Evolutionary conservation across 1,140 invertebrate species (phyloP).

Genomic region (Scaptomyza pallida): DNA sequence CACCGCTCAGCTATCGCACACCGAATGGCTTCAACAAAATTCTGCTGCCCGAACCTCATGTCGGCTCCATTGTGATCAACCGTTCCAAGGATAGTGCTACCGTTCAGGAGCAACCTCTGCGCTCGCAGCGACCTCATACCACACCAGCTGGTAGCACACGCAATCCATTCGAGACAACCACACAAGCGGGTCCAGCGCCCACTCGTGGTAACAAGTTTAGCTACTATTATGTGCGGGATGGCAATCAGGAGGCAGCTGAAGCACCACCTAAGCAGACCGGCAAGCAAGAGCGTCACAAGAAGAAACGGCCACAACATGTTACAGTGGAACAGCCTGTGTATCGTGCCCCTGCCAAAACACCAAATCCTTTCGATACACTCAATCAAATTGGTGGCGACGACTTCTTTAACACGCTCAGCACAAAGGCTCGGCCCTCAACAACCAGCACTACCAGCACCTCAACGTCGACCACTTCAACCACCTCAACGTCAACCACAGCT

Average conservation of each 20-base stretch:
- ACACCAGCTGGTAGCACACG: conserved; percentile 43
- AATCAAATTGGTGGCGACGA: conserved; percentile 79
- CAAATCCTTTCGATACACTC: conserved; percentile 72
- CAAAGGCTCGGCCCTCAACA: conserved; percentile 40
- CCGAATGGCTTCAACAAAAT: conserved; percentile 92
- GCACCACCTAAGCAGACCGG: conserved; percentile 59
- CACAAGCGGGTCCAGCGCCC: conserved; percentile 39
- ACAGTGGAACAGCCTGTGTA: conserved; percentile 64
- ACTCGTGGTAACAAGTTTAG: conserved; percentile 77
- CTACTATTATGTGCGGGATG: conserved; percentile 76
- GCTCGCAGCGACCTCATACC: conserved; percentile 52
- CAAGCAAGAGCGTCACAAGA: conserved; percentile 75
- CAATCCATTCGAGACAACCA: conserved; percentile 66
- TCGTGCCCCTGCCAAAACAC: conserved; percentile 56
- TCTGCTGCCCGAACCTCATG: conserved; percentile 92
- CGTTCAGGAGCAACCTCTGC: conserved; percentile 43
- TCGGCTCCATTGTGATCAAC: conserved; percentile 92
- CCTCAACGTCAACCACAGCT: conserved; percentile 70
- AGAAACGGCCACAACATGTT: conserved; percentile 69
- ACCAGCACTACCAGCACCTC: conserved; percentile 42
- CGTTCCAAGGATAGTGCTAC: conserved; percentile 53
- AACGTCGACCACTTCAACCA: conserved; percentile 64
- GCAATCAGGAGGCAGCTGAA: conserved; percentile 66
- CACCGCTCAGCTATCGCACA: conserved; percentile 91
- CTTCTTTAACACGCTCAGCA: conserved; percentile 65